Base-by-base conservation (phyloP, 1,140 invertebrate species). In the Drosophila erecta region DNA sequence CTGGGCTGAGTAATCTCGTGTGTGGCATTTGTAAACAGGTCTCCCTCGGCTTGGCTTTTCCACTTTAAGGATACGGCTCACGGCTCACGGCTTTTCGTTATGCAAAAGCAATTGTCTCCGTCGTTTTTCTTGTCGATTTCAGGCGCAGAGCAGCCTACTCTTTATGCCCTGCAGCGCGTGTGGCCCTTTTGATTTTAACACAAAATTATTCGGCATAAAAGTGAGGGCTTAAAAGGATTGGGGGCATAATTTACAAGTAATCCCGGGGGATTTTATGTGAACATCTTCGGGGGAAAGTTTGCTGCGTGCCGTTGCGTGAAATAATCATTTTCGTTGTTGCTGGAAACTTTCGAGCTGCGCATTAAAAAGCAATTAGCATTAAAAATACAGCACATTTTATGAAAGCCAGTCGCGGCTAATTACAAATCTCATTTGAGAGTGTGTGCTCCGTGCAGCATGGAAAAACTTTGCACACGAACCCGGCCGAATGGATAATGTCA, bases 221-320 rank as follows among this genome's bases (percentile, higher is more conserved):
- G 84, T 89, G 84, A 78, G 79, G 81, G 79, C 79, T 83, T 89
- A 89, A 84, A 89, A 79, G 84, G 84, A 89, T 87, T 87, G 69
- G 37, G 44, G 41, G 67, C 75, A 79, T 78, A 72, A 81, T 81
- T 78, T 86, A 76, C 69, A 83, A 83, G 79, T 66, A 87, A 81
- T 87, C 83, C 58, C 62, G 54, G 37, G 56, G 54, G 70, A 62
- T 76, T 81, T 76, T 12, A 41, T 44, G 41, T 22, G 49, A 53
- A 35, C 58, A 37, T 57, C 38, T 30, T 51, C n/a, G 43, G 17
- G 37, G 33, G 17, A 55, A 57, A 59, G 46, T 69, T 55, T 50
- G 2, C 24, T 15, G 76, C 60, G 50, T 49, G 64, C 69, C 50
- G 72, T 69, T 74, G 84, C 84, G 69, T 89, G 60, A 77, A 89